Evolutionary conservation across 2,888 invertebrate genomes (phyloP).

Genomic region (Mimas tiliae): DNA sequence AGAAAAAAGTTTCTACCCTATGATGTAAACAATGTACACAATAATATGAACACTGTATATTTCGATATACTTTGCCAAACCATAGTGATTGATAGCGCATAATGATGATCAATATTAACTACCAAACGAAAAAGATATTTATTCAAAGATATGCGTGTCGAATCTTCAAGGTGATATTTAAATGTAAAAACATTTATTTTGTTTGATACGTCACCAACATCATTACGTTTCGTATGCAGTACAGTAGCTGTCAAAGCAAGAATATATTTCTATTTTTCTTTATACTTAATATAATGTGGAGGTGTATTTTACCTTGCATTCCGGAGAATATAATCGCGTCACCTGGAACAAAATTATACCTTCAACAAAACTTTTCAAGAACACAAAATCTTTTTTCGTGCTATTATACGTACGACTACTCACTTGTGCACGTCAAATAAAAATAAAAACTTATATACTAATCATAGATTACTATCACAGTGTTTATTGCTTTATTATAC

Average conservation of each 20-base stretch:
- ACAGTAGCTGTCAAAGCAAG: background rate
- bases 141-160: background rate
- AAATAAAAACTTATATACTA: constrained; percentile 24
- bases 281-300: background rate
- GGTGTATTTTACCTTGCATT: constrained; percentile 82
- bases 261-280: background rate
- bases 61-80: background rate
- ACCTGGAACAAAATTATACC: constrained; percentile 76
- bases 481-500: constrained; percentile 5
- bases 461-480: constrained; percentile 13
- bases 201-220: constrained; percentile 12
- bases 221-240: background rate
- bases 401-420: background rate
- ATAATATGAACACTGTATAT: too few species aligned
- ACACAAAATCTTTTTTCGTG: constrained; percentile 6
- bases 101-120: too few species aligned
- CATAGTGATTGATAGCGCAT: background rate
- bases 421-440: constrained; percentile 18
- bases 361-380: background rate
- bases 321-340: constrained; percentile 87
- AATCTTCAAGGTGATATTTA: background rate
- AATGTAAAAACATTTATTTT: constrained; percentile 1
- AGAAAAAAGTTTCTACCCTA: too few species aligned
- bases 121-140: background rate
- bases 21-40: too few species aligned